phyloP scores from a whole-genome alignment of 2,797 vertebrate species.

The Sus cebifrons region DNA sequence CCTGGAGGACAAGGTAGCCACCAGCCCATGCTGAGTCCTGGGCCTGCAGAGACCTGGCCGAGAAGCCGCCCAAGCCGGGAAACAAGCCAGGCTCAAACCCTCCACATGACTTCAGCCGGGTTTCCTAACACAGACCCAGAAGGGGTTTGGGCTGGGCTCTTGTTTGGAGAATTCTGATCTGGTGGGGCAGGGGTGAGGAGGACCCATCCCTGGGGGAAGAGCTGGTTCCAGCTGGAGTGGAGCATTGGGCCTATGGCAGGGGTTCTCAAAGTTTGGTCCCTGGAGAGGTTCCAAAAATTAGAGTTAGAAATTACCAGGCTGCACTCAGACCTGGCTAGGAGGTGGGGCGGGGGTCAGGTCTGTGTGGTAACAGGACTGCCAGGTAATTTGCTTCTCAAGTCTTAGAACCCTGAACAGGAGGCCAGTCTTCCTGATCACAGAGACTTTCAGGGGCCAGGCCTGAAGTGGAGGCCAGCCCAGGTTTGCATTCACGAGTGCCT shows the following conservation, averaged over 20 bases:
- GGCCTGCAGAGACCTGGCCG: rapidly evolving
- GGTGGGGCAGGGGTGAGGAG: neutral
- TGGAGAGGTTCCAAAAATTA: neutral
- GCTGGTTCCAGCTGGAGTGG: neutral
- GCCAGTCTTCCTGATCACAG: conserved; percentile 77
- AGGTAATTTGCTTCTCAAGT: conserved; percentile 72
- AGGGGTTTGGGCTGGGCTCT: too few species aligned
- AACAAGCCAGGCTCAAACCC: neutral
- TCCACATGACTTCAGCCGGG: too few species aligned
- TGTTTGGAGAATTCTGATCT: neutral
- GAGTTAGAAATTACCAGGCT: neutral
- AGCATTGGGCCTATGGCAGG: neutral
- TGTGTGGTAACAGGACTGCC: neutral
- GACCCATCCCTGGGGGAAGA: neutral
- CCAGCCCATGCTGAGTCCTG: neutral
- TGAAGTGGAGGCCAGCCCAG: conserved; percentile 84
- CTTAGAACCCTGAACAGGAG: conserved; percentile 77
- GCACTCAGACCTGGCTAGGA: neutral
- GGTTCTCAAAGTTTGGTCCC: neutral
- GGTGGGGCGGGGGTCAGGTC: neutral
- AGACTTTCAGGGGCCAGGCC: conserved; percentile 84
- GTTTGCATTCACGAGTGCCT: conserved; percentile 83
- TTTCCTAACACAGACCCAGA: neutral
- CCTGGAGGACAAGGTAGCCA: neutral
- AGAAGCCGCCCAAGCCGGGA: neutral